Evolutionary conservation across 2,888 invertebrate species (phyloP).

Genomic region (Morpho achilles): DNA sequence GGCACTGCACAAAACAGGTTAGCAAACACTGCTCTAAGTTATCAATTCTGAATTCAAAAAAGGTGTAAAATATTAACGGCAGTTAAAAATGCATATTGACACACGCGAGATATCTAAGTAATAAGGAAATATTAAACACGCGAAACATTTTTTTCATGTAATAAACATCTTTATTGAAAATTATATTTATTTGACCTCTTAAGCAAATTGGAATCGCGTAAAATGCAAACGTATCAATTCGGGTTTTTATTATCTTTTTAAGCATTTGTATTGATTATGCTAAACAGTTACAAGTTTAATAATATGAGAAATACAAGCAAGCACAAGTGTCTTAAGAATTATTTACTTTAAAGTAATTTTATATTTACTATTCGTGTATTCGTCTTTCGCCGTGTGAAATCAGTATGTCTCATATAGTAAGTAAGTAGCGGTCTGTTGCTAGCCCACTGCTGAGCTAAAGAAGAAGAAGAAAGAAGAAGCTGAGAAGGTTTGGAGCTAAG

Average conservation of each 20-base stretch:
- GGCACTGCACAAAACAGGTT: no score
- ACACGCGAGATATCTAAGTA: conserved; percentile 9
- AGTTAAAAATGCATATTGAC: neutral
- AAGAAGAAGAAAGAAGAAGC: no score
- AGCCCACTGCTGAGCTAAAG: no score
- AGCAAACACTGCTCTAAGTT: no score
- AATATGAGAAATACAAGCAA: neutral
- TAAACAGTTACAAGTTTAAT: conserved; percentile 13
- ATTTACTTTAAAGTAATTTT: neutral
- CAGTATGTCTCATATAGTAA: no score
- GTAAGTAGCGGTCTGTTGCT: no score
- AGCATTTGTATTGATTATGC: conserved; percentile 7
- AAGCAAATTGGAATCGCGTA: conserved; percentile 24
- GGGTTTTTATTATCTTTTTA: conserved; percentile 23
- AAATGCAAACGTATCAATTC: conserved; percentile 17
- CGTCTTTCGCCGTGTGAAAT: no score
- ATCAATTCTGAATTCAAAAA: no score
- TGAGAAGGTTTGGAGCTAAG: no score
- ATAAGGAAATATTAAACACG: conserved; percentile 18
- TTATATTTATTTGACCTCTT: conserved; percentile 23
- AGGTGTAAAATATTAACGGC: neutral
- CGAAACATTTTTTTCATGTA: conserved; percentile 11
- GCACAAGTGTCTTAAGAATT: neutral
- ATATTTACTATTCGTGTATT: no score
- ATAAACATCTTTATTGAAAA: conserved; percentile 20